These are phyloP conservation scores for Anarrhichthys ocellatus DNA, from an alignment of 2,113 vertebrate genomes.

Conservation along the genomic window DNA sequence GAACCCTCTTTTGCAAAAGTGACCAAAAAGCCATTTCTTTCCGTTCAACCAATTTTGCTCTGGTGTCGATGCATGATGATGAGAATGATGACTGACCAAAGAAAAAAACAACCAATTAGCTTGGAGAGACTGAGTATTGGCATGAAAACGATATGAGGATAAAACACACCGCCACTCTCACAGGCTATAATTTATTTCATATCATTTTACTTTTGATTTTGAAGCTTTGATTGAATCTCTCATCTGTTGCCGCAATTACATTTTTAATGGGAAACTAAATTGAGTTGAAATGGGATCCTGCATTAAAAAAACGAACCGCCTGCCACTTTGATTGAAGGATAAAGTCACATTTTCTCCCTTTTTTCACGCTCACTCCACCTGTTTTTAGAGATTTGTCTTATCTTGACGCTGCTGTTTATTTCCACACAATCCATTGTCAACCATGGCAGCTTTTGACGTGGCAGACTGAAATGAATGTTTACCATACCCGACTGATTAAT, in stretches of 20 bases:
- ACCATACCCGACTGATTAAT: constrained; percentile 46
- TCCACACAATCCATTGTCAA: constrained; percentile 52
- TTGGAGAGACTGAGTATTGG: constrained; percentile 13
- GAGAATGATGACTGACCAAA: constrained; percentile 10
- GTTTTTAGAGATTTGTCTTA: constrained; percentile 44
- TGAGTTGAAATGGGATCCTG: constrained; percentile 55
- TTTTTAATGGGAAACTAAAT: constrained; percentile 70
- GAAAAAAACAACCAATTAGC: constrained; percentile 25
- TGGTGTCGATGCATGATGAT: neutral
- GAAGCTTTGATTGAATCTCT: constrained; percentile 68
- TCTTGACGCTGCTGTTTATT: constrained; percentile 55
- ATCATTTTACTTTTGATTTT: constrained; percentile 63
- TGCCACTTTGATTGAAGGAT: constrained; percentile 55
- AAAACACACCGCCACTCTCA: constrained; percentile 10
- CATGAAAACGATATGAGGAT: constrained; percentile 26
- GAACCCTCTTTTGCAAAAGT: constrained; percentile 14
- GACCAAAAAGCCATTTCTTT: neutral
- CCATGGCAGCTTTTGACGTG: constrained; percentile 41
- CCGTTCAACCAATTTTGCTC: neutral
- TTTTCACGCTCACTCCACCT: constrained; percentile 49
- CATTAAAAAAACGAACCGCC: constrained; percentile 4
- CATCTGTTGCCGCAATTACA: constrained; percentile 58
- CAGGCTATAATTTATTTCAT: constrained; percentile 46
- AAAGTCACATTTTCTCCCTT: constrained; percentile 48
- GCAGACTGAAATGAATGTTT: constrained; percentile 54